A percentile compares a stretch with the other conserved stretches of the same genome.
Evolutionary conservation across 2,888 invertebrate species (phyloP).

Genomic region (Opisthograptis luteolata): DNA sequence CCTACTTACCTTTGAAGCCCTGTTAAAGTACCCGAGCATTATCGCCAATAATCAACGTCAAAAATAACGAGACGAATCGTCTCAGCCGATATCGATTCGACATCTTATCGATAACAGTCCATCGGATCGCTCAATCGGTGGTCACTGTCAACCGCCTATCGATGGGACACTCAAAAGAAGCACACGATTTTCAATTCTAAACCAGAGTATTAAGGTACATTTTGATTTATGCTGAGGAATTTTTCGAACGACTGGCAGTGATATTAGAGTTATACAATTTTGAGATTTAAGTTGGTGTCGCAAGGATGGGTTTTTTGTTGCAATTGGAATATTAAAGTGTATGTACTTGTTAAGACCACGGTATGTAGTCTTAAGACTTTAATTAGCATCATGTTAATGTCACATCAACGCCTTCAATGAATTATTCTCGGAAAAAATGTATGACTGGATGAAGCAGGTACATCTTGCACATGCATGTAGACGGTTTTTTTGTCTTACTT

Average conservation of each 20-base stretch:
- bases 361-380: conserved; percentile 48
- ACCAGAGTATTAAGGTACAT: conserved; percentile 18
- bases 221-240: conserved; percentile 7
- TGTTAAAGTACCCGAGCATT: conserved; percentile 31
- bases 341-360: conserved; percentile 15
- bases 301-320: too few species aligned
- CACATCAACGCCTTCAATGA: conserved; percentile 56
- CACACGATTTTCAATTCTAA: conserved; percentile 46
- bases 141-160: conserved; percentile 62
- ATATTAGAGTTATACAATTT: conserved; percentile 27
- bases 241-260: not conserved
- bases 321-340: too few species aligned
- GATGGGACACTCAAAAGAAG: conserved; percentile 54
- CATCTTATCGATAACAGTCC: conserved; percentile 59
- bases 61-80: conserved; percentile 61
- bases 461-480: conserved; percentile 9
- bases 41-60: conserved; percentile 55
- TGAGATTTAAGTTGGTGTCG: conserved; percentile 27
- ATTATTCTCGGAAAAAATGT: conserved; percentile 39
- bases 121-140: conserved; percentile 71
- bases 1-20: conserved; percentile 29
- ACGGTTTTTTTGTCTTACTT: conserved; percentile 3
- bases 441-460: conserved; percentile 28
- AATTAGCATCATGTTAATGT: conserved; percentile 65
- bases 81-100: conserved; percentile 55